Base-by-base conservation (phyloP, 2,888 invertebrate genomes). In the Drosophila nr. fundita region DNA sequence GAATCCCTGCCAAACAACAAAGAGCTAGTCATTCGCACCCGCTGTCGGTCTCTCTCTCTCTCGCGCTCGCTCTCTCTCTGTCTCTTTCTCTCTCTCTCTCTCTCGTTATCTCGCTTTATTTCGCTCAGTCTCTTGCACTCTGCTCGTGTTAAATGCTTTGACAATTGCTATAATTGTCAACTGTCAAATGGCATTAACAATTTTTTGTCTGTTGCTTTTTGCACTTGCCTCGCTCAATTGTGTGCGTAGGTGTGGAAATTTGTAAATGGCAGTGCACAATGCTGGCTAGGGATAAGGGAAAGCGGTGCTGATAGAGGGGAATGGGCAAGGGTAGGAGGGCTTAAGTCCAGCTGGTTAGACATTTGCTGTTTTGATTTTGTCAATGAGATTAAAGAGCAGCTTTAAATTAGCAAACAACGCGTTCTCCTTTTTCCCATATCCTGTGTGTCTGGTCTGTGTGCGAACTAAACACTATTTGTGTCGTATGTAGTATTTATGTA, bases 131-230 rank as follows among this genome's bases (percentile, higher is more conserved):
- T 42, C 52, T 63, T 59, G 66, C 67, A 59, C 72, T 74, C 73
- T 60, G 63, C 78, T 75, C 83, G 76, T 90, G 88, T 88, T 90
- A 87, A 87, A 87, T 87, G 90, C 91, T 83, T 81, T 91, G 87
- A 88, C 91, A 87, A 87, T 87, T 87, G 87, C 91, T 86, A 83
- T 91, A 87, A 87, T 87, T 87, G 87, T 87, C 91, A 91, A 91
- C 91, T 87, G 87, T 91, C 87, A 87, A 91, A 87, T 91, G 87
- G 90, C 87, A 91, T 91, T 91, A 91, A 80, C 87, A 77, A 78
- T 91, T 90, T 78, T 79, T 79, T 61, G 50, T 65, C 42, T 67
- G 66, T 27, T 69, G 61, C 71, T 64, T 61, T 83, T 77, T 77
- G 75, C 87, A 83, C 87, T 89, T 89, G 89, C 89, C 75, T 71